Evolutionary conservation across 1,140 invertebrate genomes (phyloP).

Genomic region (Solenopsis fugax): DNA sequence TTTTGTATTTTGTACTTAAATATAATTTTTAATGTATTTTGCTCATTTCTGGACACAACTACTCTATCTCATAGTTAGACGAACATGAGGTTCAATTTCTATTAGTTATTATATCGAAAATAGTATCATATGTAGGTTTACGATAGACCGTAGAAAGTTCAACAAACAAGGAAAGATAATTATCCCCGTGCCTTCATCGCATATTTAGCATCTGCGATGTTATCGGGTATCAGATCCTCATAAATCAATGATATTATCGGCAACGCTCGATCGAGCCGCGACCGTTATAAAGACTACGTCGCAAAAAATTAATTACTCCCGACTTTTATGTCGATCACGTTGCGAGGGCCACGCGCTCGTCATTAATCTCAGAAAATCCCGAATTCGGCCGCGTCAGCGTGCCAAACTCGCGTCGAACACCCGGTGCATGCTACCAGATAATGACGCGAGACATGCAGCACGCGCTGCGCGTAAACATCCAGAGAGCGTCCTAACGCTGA

Average conservation of each 20-base stretch:
- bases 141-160: background rate
- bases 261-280: conserved; percentile 13
- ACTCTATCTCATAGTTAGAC: no score
- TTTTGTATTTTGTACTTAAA: no score
- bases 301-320: conserved; percentile 60
- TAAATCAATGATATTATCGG: conserved; percentile 50
- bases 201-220: conserved; percentile 19
- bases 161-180: conserved; percentile 17
- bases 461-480: conserved; percentile 58
- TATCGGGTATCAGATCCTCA: conserved; percentile 37
- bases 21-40: no score
- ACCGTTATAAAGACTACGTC: conserved; percentile 22
- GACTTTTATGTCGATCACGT: conserved; percentile 35
- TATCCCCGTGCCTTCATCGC: background rate
- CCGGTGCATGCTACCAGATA: conserved; percentile 69
- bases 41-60: no score
- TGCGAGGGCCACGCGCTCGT: conserved; percentile 36
- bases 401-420: conserved; percentile 52
- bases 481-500: background rate
- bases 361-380: conserved; percentile 60
- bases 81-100: no score
- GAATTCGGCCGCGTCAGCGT: conserved; percentile 54
- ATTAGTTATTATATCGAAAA: background rate
- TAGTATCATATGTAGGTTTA: background rate
- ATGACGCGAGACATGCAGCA: conserved; percentile 70